These are phyloP conservation scores for Helicoverpa zea DNA, from an alignment of 1,140 invertebrate species.

Conservation along the genomic window DNA sequence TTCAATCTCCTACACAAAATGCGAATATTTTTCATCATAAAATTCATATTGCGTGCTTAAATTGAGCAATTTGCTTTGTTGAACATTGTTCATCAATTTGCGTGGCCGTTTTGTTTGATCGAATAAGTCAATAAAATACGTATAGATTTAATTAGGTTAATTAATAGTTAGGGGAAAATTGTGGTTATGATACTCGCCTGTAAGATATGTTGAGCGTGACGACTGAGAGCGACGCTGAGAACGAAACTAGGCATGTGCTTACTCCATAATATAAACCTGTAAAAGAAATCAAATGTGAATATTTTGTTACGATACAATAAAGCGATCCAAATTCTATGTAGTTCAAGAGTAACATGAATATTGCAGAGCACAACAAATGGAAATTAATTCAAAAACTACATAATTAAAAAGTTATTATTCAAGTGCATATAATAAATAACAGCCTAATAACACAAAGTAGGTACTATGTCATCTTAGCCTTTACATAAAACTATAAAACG, in stretches of 20 bases:
- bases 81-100: background rate
- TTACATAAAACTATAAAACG: too few species aligned
- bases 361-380: too few species aligned
- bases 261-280: slow-evolving; percentile 96
- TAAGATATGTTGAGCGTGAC: slow-evolving; percentile 95
- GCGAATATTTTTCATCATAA: slow-evolving; percentile 12
- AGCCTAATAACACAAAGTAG: too few species aligned
- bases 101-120: background rate
- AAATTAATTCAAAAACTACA: too few species aligned
- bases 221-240: slow-evolving; percentile 95
- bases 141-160: background rate
- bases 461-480: too few species aligned
- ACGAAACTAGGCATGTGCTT: slow-evolving; percentile 96
- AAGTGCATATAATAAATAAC: too few species aligned
- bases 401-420: too few species aligned
- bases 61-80: slow-evolving; percentile 13
- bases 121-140: background rate
- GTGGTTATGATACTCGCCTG: slow-evolving; percentile 76
- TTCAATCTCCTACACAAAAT: background rate
- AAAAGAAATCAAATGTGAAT: background rate
- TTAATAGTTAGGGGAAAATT: background rate
- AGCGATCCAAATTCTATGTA: too few species aligned
- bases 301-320: too few species aligned
- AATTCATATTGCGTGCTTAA: slow-evolving; percentile 4
- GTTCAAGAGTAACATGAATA: too few species aligned